Percentiles rank a stretch among this genome's conserved stretches.
These are phyloP conservation scores for Typhlichthys subterraneus DNA, from an alignment of 2,797 vertebrate genomes.

Conservation along the genomic window DNA sequence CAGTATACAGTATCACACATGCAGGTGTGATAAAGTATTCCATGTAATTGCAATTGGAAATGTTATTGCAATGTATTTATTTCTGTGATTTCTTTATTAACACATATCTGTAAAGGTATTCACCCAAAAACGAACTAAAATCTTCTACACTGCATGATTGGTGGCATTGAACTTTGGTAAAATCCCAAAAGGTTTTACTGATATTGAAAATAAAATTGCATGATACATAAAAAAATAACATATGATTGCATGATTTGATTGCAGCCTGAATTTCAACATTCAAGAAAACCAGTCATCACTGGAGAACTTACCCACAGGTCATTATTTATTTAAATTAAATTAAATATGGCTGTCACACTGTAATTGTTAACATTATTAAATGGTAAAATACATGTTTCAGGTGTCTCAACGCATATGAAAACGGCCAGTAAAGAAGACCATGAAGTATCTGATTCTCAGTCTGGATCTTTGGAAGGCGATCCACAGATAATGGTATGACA, in stretches of 20 bases:
- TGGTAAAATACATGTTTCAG: conserved; percentile 38
- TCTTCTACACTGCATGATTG: too few relatives aligned
- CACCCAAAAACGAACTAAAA: too few relatives aligned
- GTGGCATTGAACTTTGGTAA: too few relatives aligned
- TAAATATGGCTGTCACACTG: background rate
- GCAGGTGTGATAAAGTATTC: too few relatives aligned
- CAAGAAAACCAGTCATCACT: conserved; percentile 40
- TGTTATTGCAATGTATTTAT: too few relatives aligned
- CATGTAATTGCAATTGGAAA: too few relatives aligned
- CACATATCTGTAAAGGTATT: too few relatives aligned
- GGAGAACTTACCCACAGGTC: conserved; percentile 55
- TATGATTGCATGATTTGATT: conserved; percentile 15
- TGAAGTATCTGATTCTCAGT: conserved; percentile 18
- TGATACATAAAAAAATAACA: too few relatives aligned
- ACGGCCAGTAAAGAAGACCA: conserved; percentile 5
- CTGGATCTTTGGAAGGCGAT: conserved; percentile 39
- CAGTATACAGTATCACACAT: too few relatives aligned
- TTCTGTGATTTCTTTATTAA: too few relatives aligned
- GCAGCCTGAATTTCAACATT: conserved; percentile 57
- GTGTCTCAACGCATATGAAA: conserved; percentile 19
- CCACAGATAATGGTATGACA: conserved; percentile 57
- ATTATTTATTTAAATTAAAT: conserved; percentile 12
- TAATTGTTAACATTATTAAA: background rate
- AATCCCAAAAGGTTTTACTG: too few relatives aligned
- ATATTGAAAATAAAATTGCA: too few relatives aligned